Evolutionary conservation across 2,888 invertebrate species (phyloP).

Genomic region (Lycaena phlaeas): DNA sequence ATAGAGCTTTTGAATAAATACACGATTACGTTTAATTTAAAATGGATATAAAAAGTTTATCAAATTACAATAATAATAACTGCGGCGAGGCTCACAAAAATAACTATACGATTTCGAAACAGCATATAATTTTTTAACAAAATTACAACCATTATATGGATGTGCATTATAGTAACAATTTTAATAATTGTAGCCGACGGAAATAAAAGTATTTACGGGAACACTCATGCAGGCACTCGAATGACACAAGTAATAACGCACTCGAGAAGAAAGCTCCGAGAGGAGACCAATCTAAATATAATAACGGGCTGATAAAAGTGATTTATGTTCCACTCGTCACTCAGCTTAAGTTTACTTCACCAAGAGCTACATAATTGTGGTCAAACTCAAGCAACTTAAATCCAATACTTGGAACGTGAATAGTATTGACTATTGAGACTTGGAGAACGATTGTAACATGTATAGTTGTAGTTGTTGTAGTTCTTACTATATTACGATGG

Average conservation of each 20-base stretch:
- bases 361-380: neutral
- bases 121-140: neutral
- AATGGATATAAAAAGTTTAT: too few species aligned
- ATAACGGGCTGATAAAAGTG: constrained; percentile 7
- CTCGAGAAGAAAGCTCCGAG: neutral
- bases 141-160: too few species aligned
- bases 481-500: too few species aligned
- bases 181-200: neutral
- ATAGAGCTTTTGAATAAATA: too few species aligned
- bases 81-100: too few species aligned
- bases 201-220: neutral
- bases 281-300: constrained; percentile 6
- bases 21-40: too few species aligned
- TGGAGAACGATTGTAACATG: too few species aligned
- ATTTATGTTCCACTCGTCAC: constrained; percentile 12
- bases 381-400: neutral
- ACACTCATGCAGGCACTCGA: neutral
- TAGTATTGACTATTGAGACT: too few species aligned
- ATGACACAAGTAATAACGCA: constrained; percentile 4
- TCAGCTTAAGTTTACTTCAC: constrained; percentile 5
- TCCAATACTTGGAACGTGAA: neutral
- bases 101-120: too few species aligned
- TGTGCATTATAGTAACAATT: too few species aligned
- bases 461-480: too few species aligned
- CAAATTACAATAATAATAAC: too few species aligned